phyloP scores from a whole-genome alignment of 2,113 vertebrate genomes.

The Brachypteracias leptosomus region DNA sequence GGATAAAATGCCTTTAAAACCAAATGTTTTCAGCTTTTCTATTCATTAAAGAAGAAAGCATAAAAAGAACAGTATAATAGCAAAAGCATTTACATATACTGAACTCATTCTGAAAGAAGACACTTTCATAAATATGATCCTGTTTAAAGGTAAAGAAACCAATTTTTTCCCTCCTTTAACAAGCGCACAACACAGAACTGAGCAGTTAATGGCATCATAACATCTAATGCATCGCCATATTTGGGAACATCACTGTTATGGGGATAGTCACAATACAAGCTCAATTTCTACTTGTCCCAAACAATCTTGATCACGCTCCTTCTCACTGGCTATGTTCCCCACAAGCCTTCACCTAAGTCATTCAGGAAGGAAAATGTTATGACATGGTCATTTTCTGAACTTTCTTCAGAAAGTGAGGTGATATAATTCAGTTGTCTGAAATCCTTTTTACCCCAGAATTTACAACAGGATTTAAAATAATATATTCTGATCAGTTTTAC shows the following conservation, averaged over 20 bases:
- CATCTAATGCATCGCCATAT: neutral
- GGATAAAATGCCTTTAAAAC: neutral
- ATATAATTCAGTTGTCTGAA: neutral
- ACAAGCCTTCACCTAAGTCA: neutral
- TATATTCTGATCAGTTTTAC: neutral
- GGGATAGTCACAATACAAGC: neutral
- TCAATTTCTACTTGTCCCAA: neutral
- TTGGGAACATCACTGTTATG: neutral
- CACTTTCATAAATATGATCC: neutral
- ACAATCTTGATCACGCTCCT: accelerated
- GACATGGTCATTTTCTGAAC: neutral
- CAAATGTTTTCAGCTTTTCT: neutral
- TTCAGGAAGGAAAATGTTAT: neutral
- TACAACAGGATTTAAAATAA: constrained; percentile 6
- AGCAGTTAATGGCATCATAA: neutral
- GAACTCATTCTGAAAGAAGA: neutral
- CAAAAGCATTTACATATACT: neutral
- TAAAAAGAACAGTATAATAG: neutral
- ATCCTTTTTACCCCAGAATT: neutral
- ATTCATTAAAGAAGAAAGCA: neutral
- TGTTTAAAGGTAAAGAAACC: neutral
- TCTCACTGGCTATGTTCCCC: neutral
- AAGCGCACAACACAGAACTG: neutral
- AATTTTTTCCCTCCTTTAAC: neutral
- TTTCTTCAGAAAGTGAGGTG: neutral